Percentiles rank a stretch among this genome's conserved stretches.
Conservation (phyloP, 2,113 vertebrate species). For the Heterocephalus glaber region DNA sequence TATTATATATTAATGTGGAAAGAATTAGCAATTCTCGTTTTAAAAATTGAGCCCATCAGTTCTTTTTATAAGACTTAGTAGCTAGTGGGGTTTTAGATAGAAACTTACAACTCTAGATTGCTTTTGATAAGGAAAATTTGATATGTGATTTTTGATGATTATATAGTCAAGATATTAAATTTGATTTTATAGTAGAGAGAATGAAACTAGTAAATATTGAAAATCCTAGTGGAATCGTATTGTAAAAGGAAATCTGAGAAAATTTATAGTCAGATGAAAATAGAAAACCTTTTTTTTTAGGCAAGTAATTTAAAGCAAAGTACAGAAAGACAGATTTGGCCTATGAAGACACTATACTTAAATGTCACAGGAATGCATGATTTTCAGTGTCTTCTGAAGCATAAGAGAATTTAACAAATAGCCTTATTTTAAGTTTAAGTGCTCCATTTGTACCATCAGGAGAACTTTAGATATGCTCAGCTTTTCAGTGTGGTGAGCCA, state of each 20-base stretch:
- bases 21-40: constrained; percentile 43
- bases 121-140: constrained; percentile 32
- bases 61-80: constrained; percentile 38
- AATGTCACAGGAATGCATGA: background rate
- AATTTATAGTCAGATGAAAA: constrained; percentile 21
- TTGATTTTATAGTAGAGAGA: constrained; percentile 24
- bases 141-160: background rate
- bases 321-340: background rate
- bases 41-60: background rate
- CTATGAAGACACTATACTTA: constrained; percentile 18
- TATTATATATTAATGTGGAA: constrained; percentile 23
- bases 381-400: constrained; percentile 9
- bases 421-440: background rate
- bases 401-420: background rate
- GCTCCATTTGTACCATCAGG: background rate
- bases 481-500: constrained; percentile 15
- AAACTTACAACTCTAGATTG: background rate
- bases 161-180: background rate
- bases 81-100: constrained; percentile 22
- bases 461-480: background rate
- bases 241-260: background rate
- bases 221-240: background rate
- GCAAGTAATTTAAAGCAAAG: constrained; percentile 29
- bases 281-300: background rate
- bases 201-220: background rate